Conservation (phyloP, 2,113 vertebrate genomes). For the Tragulus kanchil region DNA sequence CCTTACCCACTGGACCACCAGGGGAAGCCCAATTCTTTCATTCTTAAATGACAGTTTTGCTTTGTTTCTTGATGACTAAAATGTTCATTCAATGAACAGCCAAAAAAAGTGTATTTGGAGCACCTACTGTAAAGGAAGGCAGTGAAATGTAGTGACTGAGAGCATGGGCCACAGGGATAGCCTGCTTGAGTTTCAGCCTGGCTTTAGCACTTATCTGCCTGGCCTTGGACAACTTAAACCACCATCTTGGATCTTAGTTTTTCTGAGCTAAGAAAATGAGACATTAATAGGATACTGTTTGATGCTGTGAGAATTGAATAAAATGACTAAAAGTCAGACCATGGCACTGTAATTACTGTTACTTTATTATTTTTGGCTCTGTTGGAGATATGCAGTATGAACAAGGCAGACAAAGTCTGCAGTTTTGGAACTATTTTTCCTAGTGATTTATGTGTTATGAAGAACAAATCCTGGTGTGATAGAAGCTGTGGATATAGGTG, state of each 20-base stretch:
- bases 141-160: not conserved
- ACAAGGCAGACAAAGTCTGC: not conserved
- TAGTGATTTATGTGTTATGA: not conserved
- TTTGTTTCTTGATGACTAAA: constrained; percentile 13
- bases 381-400: not conserved
- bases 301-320: not conserved
- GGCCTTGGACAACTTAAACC: not conserved
- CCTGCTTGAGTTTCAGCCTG: not conserved
- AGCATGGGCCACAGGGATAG: not conserved
- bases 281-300: not conserved
- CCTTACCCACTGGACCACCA: too few relatives aligned
- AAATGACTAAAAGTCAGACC: not conserved
- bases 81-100: not conserved
- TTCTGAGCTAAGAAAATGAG: constrained; percentile 3
- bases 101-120: not conserved
- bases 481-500: not conserved
- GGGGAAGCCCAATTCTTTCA: not conserved
- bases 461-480: not conserved
- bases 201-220: not conserved
- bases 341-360: not conserved
- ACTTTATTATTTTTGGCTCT: not conserved
- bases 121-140: not conserved
- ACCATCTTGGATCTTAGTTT: not conserved
- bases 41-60: not conserved
- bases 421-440: not conserved